Conservation (phyloP, 2,113 vertebrate species). For the Sterrhoptilus dennistouni region DNA sequence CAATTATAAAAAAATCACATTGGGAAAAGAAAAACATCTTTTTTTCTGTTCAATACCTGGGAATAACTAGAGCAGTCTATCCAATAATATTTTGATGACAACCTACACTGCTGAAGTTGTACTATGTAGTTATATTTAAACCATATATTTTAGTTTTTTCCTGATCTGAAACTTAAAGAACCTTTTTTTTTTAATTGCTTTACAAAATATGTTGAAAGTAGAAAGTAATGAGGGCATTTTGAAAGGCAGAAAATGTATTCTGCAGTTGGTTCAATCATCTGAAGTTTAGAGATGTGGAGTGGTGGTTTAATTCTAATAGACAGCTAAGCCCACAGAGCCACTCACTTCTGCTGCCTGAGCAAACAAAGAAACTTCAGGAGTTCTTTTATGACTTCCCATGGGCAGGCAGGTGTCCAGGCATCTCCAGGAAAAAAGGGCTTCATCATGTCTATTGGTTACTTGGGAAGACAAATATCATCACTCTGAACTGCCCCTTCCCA, state of each 20-base stretch:
- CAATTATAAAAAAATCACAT: not conserved
- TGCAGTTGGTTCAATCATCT: not conserved
- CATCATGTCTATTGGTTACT: rapidly evolving
- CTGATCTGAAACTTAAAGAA: not conserved
- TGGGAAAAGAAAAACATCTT: not conserved
- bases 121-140: not conserved
- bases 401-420: not conserved
- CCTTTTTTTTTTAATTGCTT: not conserved
- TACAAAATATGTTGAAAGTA: not conserved
- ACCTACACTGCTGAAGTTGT: not conserved
- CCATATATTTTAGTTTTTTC: not conserved
- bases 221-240: not conserved
- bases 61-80: not conserved
- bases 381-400: not conserved
- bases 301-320: not conserved
- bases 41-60: not conserved
- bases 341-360: rapidly evolving
- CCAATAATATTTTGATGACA: not conserved
- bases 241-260: not conserved
- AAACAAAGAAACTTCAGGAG: not conserved
- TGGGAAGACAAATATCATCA: not conserved
- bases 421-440: not conserved
- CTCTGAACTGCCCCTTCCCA: not conserved
- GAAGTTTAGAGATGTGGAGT: not conserved
- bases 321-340: not conserved